Evolutionary conservation across 2,888 invertebrate species (phyloP).

Genomic region (Galeopsomyia nigrocyanea): DNA sequence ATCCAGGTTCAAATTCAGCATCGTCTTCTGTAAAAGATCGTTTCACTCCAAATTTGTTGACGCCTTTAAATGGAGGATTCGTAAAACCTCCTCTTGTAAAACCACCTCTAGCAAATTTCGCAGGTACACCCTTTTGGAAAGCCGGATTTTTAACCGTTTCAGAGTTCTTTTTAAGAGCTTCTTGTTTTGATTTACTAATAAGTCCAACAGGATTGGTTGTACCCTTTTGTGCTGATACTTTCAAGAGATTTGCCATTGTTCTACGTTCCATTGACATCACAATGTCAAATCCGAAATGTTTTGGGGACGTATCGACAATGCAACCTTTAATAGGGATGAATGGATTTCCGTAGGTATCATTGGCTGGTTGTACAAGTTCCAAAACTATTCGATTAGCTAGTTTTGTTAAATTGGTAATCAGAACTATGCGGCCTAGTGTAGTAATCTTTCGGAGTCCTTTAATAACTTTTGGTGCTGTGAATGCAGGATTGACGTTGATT

Average conservation of each 20-base stretch:
- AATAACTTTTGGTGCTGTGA: constrained; percentile 63
- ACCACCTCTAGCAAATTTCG: constrained; percentile 32
- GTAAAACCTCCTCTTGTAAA: constrained; percentile 36
- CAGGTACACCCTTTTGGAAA: constrained; percentile 29
- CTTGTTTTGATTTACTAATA: constrained; percentile 48
- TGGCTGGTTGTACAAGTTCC: constrained; percentile 62
- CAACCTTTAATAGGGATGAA: constrained; percentile 64
- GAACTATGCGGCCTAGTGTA: constrained; percentile 60
- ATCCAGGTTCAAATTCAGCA: constrained; percentile 30
- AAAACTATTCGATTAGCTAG: constrained; percentile 66
- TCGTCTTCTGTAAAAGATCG: constrained; percentile 38
- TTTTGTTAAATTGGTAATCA: constrained; percentile 65
- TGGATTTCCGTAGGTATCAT: constrained; percentile 58
- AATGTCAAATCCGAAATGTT: constrained; percentile 62
- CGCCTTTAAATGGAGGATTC: constrained; percentile 26
- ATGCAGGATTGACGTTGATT: not conserved
- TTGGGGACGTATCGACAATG: constrained; percentile 64
- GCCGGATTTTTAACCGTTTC: constrained; percentile 31
- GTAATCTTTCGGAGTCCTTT: constrained; percentile 61
- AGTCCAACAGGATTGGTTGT: constrained; percentile 40
- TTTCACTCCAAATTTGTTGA: constrained; percentile 40
- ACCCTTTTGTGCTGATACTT: constrained; percentile 37
- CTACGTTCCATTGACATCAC: constrained; percentile 64
- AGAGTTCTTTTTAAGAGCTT: constrained; percentile 33
- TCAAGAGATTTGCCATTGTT: constrained; percentile 56